Base-by-base conservation (phyloP, 2,888 invertebrate genomes). In the Sphaeridia pumilis region DNA sequence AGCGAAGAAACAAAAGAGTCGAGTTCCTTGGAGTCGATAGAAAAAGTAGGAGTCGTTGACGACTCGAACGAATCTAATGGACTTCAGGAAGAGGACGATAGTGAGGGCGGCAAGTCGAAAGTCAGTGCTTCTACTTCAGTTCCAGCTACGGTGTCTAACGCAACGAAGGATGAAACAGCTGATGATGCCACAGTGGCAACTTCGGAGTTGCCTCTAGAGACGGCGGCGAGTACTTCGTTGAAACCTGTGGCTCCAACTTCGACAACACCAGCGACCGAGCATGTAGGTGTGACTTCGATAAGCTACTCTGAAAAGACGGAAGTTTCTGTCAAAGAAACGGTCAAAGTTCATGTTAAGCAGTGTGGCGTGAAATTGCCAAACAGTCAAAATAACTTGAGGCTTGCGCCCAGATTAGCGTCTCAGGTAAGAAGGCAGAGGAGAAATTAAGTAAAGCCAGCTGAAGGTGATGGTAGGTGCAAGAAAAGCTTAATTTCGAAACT, bases 391-490 rank as follows among this genome's bases (percentile, higher is more conserved):
- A 46, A 46, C 21, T n/a, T n/a, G n/a, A n/a, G n/a, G n/a, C n/a
- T n/a, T n/a, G 45, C 52, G 14, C 44, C 52, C 38, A 52, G 52
- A 41, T 38, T 52, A 27, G 52, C 52, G 5, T 26, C 46, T 14
- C 52, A 52, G 46, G 52, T 52, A 46, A 50, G 21, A 24, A n/a
- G 38, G n/a, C n/a, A n/a, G n/a, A n/a, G n/a, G n/a, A n/a, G n/a
- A n/a, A n/a, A n/a, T n/a, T n/a, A n/a, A n/a, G n/a, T n/a, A n/a
- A n/a, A n/a, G 55, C 2, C 55, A 58, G 25, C 47, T 52, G 28
- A 46, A 53, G 17, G 55, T 55, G 2, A 53, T 53, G 50, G 53
- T 58, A 21, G 48, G 50, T 28, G 48, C n/a, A n/a, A n/a, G n/a
- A n/a, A n/a, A n/a, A n/a, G n/a, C n/a, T n/a, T n/a, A n/a, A n/a